Evolutionary conservation across 2,797 vertebrate genomes (phyloP), one percentile per base, ranked within the genome.

Genomic region (Pangasius mekongensis): DNA sequence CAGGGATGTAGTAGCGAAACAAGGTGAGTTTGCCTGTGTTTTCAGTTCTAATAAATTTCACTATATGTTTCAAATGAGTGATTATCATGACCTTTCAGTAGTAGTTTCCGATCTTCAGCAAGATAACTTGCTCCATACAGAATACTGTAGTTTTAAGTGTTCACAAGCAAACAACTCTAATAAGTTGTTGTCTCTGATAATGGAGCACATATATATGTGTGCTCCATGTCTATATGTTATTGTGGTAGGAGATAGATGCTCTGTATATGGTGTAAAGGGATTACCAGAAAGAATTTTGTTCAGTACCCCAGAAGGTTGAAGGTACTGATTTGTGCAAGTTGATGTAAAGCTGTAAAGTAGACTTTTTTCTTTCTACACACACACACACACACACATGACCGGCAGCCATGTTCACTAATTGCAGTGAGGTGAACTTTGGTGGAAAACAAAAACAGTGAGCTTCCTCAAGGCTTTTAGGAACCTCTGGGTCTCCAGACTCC

Each of bases 321-420:
- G 6, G 67, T 8, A 39, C 18, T 36, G 33, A 52, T 52, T 77
- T 77, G 27, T 77, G 16, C 67, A 69, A 22, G 11, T 39, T 9
- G 20, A 39, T 71, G 39, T 69, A 24, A 11, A 39, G 11, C 14
- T 67, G 27, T 16, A 71, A 73, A 43, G 33, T 18, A 71, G 33
- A 18, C 36, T 33, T 27, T 30, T 71, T 7, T 73, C 27, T 73
- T 8, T 71, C 20, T 71, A 20, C 85, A 49, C 66, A 67, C 64
- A 69, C 73, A 49, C 14, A 11, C 24, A 30, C 20, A 86, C 43
- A 7, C 54, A n/a, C 47, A 33, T 2, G 43, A 89, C 89, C 82
- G 54, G 87, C 87, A 91, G 94, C 89, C 14, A 87, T 90, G 85
- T 88, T 91, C 47, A 82, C 92, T 93, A 94, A 95, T 95, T 95